These are phyloP conservation scores for Drosophila kanapiae DNA, from an alignment of 1,140 invertebrate species.

Conservation along the genomic window DNA sequence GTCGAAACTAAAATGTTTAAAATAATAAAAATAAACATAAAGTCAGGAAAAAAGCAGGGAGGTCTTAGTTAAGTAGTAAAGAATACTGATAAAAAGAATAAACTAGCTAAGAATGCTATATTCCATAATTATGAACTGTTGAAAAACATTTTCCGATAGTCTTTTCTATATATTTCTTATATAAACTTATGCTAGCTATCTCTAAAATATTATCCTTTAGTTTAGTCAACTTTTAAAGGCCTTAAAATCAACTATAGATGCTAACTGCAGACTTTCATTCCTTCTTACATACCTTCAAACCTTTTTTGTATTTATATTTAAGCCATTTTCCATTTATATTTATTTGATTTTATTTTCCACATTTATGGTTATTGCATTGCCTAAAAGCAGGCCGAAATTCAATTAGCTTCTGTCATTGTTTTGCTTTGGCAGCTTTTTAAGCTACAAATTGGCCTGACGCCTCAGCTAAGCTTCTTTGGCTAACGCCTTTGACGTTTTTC, in stretches of 20 bases:
- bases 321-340: neutral
- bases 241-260: neutral
- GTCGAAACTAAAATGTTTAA: neutral
- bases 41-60: neutral
- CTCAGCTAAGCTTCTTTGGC: conserved; percentile 61
- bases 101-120: neutral
- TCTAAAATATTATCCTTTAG: neutral
- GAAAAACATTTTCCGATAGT: neutral
- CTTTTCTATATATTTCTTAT: too few species aligned
- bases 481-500: conserved; percentile 23
- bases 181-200: too few species aligned
- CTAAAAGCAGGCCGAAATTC: conserved; percentile 44
- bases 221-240: neutral
- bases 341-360: conserved; percentile 14
- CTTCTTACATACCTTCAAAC: neutral
- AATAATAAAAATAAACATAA: neutral
- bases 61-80: neutral
- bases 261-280: neutral
- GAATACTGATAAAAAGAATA: neutral
- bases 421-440: conserved; percentile 43
- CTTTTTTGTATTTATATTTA: neutral
- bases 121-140: neutral
- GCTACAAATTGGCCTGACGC: conserved; percentile 78
- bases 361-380: neutral
- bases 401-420: conserved; percentile 40